phyloP scores from a whole-genome alignment of 2,888 invertebrate genomes.

The Dryadula phaetusa region DNA sequence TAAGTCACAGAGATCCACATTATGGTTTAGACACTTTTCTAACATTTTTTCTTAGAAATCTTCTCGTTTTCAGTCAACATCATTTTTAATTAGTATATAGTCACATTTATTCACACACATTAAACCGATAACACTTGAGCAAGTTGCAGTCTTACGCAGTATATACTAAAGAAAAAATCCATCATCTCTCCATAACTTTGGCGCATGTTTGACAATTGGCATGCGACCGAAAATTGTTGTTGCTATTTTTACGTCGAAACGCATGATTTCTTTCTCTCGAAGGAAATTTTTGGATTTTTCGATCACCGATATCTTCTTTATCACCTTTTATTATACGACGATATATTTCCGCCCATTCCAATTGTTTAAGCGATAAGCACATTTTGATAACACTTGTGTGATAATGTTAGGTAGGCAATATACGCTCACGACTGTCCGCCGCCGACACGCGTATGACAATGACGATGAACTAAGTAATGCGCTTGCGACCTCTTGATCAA shows the following conservation, averaged over 20 bases:
- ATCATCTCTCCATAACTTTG: conserved; percentile 65
- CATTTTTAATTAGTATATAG: neutral
- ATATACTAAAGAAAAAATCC: conserved; percentile 47
- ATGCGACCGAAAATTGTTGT: conserved; percentile 68
- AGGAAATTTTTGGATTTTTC: conserved; percentile 85
- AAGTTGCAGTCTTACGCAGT: conserved; percentile 26
- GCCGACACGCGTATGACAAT: conserved; percentile 51
- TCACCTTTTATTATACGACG: conserved; percentile 63
- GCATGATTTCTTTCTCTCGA: conserved; percentile 88
- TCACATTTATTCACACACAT: neutral
- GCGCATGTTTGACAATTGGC: conserved; percentile 74
- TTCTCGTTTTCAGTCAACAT: neutral
- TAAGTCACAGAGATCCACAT: no score
- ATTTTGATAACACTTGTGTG: conserved; percentile 52
- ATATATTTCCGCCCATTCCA: conserved; percentile 74
- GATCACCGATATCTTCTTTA: conserved; percentile 55
- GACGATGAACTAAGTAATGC: conserved; percentile 41
- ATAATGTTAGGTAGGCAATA: neutral
- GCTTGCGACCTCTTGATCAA: conserved; percentile 60
- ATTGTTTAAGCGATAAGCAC: conserved; percentile 75
- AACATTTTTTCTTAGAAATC: neutral
- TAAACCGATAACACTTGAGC: conserved; percentile 33
- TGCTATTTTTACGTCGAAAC: conserved; percentile 84
- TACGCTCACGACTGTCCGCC: conserved; percentile 49
- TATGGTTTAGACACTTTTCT: neutral